Evolutionary conservation across 53 echinoderm and acorn worm species (phyloP).

Genomic region (Patiria pectinifera): DNA sequence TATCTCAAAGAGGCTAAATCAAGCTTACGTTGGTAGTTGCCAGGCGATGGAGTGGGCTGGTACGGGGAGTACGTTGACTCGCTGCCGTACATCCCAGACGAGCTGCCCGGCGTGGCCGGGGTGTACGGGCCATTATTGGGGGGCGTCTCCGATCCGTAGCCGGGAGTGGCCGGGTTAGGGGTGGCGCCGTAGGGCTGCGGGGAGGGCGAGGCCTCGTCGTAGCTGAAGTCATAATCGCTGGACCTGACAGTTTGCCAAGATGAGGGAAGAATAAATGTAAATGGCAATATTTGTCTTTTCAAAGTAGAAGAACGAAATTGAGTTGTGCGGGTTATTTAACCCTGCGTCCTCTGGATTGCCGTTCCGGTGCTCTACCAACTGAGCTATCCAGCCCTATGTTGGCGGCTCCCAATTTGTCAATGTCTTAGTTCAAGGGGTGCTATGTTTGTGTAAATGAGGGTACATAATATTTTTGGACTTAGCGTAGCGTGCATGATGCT

Average conservation of each 20-base stretch:
- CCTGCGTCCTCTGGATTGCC: too few species aligned
- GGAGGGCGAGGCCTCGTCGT: slow-evolving; percentile 94
- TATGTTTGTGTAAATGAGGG: too few species aligned
- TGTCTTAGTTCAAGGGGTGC: too few species aligned
- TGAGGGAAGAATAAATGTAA: too few species aligned
- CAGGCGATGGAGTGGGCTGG: slow-evolving; percentile 82
- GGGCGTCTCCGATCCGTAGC: slow-evolving; percentile 88
- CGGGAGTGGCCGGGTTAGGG: slow-evolving; percentile 83
- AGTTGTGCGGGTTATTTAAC: too few species aligned
- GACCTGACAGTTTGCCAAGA: slow-evolving; percentile 23
- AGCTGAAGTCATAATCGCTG: slow-evolving; percentile 83
- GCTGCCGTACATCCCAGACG: slow-evolving; percentile 95
- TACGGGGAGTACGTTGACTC: slow-evolving; percentile 95
- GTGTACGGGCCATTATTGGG: slow-evolving; percentile 92
- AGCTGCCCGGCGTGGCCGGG: slow-evolving; percentile 88
- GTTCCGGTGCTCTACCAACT: too few species aligned
- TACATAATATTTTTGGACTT: too few species aligned
- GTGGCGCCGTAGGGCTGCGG: slow-evolving; percentile 90
- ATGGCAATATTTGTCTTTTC: too few species aligned
- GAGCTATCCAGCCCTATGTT: too few species aligned
- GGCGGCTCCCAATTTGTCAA: too few species aligned
- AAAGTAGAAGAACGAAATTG: too few species aligned
- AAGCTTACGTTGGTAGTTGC: slow-evolving; percentile 91
- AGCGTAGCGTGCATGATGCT: too few species aligned
- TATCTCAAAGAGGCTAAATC: not conserved